Base-by-base conservation (phyloP, 2,113 vertebrate species). In the Phyllostomus discolor region DNA sequence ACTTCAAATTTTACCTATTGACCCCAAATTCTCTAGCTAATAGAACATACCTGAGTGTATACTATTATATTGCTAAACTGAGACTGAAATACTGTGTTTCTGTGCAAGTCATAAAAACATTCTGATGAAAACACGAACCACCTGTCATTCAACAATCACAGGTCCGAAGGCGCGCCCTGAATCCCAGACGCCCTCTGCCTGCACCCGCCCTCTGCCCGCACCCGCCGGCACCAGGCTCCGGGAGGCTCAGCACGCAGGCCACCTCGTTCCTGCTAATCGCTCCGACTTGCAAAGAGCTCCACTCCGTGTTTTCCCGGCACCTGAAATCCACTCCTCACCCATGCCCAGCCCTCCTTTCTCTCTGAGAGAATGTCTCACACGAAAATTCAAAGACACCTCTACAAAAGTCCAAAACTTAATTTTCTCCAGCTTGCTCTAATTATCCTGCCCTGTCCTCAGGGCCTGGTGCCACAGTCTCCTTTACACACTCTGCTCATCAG, bases 31-130 rank as follows among this genome's bases (percentile, higher is more conserved):
- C 79, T 90, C 66, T 38, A 82, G 72, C 31, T 78, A 78, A 83
- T 2, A 64, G 20, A n/a, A 8, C 6, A 28, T 4, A 73, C 26
- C 7, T 50, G 46, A 76, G 73, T 10, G 50, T 78, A n/a, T 48
- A 78, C 75, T n/a, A 22, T 31, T 78, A 10, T n/a, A 52, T 78
- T 52, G 88, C 76, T 91, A 96, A 96, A 81, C 11, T 91, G 87
- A 90, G 38, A 86, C 89, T 81, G 84, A 96, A 95, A 88, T 22
- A 81, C 31, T 26, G 0, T 59, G 67, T 80, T 62, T 83, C 52
- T 75, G 15, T 94, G 59, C 78, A 96, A 75, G 19, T 66, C 59
- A 76, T 35, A 64, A 19, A 80, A 38, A 91, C 70, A 84, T 24
- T 26, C 26, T 88, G 91, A 81, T 66, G 84, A 88, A 96, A 93